Evolutionary conservation across 2,113 vertebrate genomes (phyloP), one percentile per base, ranked within the genome.

Genomic region (Hydropotes inermis): DNA sequence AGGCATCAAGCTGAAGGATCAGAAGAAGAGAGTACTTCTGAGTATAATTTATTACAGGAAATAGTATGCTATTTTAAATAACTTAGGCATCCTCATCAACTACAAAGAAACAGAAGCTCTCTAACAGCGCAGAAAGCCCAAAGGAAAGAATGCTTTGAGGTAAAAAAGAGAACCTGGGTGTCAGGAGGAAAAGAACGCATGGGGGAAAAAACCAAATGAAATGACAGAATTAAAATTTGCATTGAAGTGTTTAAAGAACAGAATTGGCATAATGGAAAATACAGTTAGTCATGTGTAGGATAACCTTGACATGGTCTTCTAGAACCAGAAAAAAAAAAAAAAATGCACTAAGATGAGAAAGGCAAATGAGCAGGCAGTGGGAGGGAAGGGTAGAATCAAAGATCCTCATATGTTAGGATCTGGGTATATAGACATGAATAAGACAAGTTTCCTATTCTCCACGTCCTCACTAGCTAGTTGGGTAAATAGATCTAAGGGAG

Each of bases 251-350:
- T 58, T 96, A 76, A 54, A 85, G 16, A 79, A 54, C 19, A 74
- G 45, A 91, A 61, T 16, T 74, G 50, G 67, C 55, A n/a, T 45
- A 27, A 39, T 91, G 33, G 55, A 61, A 95, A 92, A 61, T 21
- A 50, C 0, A 36, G 21, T 28, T 7, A 61, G 1, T 70, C 11
- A n/a, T 8, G 6, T 28, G 27, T 58, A 43, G 30, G 19, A n/a
- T 87, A 79, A 36, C 47, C 14, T 74, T 83, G 33, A 12, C 50
- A 30, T 30, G 3, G 5, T 70, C 67, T 52, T 91, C 23, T 91
- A 64, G 27, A 76, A 87, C 45, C 25, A 81, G n/a, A 88, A 87
- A 74, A 74, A 95, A 47, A 87, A 88, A 87, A 74, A 74, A 95
- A 47, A 87, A 50, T 33, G 25, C 54, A 17, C 52, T 23, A 16